Conservation (phyloP, 2,113 vertebrate species). For the Lagopus leucura region DNA sequence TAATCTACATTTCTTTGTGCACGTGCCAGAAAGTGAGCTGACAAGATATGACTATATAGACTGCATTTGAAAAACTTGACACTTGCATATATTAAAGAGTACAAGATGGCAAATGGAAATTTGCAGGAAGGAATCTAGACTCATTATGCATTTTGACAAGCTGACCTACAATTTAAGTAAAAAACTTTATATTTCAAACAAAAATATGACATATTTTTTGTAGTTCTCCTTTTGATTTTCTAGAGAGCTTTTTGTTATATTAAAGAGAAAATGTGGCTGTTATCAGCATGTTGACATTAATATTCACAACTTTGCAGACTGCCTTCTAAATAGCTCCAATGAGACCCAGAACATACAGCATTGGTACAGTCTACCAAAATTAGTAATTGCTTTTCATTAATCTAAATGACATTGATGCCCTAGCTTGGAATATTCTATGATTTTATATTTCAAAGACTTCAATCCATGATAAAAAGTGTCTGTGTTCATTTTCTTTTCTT, state of each 20-base stretch:
- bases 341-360: not conserved
- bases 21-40: not conserved
- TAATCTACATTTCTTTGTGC: not conserved
- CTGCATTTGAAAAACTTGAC: not conserved
- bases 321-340: not conserved
- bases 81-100: not conserved
- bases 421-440: not conserved
- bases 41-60: not conserved
- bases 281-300: not conserved
- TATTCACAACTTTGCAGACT: not conserved
- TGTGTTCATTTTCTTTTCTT: not conserved
- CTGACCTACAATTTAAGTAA: not conserved
- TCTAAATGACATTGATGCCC: not conserved
- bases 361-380: not conserved
- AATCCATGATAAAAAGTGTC: not conserved
- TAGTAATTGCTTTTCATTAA: not conserved
- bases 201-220: not conserved
- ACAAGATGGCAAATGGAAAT: not conserved
- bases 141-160: not conserved
- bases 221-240: not conserved
- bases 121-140: not conserved
- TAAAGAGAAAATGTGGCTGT: not conserved
- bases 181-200: not conserved
- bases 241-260: not conserved
- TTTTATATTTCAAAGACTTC: not conserved